Evolutionary conservation across 2,797 vertebrate species (phyloP).

Genomic region (Cirrhinus molitorella): DNA sequence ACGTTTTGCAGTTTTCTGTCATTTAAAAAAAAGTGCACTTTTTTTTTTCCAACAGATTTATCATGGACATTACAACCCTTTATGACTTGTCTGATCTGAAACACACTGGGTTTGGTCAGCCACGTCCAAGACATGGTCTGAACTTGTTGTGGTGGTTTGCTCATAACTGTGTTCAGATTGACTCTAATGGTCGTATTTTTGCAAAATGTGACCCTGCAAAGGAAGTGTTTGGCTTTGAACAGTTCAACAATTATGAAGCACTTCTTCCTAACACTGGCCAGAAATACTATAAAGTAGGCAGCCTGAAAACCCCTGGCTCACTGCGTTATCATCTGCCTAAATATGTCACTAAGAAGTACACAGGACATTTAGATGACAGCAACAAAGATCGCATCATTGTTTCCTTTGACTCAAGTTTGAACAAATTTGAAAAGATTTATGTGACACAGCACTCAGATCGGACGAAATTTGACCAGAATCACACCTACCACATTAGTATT

Average conservation of each 20-base stretch:
- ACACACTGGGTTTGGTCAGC: no score
- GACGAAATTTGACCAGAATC: no score
- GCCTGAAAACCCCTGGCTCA: background rate
- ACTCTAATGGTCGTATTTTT: no score
- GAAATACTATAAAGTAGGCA: slow-evolving; percentile 40
- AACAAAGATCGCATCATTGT: slow-evolving; percentile 55
- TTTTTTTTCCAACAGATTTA: background rate
- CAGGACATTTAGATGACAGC: background rate
- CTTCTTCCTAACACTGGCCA: background rate
- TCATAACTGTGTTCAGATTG: no score
- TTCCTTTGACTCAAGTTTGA: accelerated
- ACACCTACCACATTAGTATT: no score
- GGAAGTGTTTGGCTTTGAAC: no score
- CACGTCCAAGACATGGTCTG: no score
- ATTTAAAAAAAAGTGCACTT: background rate
- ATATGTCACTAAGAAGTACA: background rate
- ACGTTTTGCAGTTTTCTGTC: background rate
- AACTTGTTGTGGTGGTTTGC: no score
- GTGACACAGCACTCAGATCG: slow-evolving; percentile 32
- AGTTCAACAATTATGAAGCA: accelerated
- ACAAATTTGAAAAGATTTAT: slow-evolving; percentile 26
- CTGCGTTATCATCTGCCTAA: background rate
- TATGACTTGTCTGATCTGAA: no score
- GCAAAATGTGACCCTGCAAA: no score
- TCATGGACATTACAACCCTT: no score